Evolutionary conservation across 2,888 invertebrate genomes (phyloP).

Genomic region (Colostygia pectinataria): DNA sequence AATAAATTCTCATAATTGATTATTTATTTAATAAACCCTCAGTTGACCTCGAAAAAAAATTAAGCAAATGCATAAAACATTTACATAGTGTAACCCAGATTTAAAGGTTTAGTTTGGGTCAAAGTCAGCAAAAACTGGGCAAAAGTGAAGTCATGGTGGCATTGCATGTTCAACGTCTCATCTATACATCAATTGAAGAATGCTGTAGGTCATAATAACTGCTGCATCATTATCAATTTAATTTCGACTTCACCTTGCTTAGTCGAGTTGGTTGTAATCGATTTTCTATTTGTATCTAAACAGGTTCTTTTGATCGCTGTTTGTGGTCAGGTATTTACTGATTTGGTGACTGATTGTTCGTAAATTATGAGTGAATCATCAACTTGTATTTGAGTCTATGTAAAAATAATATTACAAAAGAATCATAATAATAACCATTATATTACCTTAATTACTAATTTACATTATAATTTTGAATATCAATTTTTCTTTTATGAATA

Average conservation of each 20-base stretch:
- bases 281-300: constrained; percentile 26
- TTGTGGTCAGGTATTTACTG: constrained; percentile 6
- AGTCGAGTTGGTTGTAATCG: constrained; percentile 30
- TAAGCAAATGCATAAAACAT: constrained; percentile 1
- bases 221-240: constrained; percentile 28
- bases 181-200: constrained; percentile 18
- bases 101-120: constrained; percentile 25
- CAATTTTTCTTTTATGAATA: no score
- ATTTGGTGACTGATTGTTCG: neutral
- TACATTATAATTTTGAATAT: no score
- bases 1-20: no score
- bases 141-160: constrained; percentile 28
- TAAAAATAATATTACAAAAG: no score
- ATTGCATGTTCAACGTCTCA: constrained; percentile 23
- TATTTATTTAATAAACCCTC: no score
- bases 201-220: constrained; percentile 11
- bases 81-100: constrained; percentile 15
- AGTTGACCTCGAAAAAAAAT: no score
- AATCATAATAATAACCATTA: no score
- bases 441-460: no score
- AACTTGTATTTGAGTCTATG: neutral
- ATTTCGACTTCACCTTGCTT: constrained; percentile 18
- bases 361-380: constrained; percentile 3
- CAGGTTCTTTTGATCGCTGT: constrained; percentile 10
- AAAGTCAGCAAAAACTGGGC: constrained; percentile 14